Base-by-base conservation (phyloP, 2,113 vertebrate species). In the Gambusia holbrooki region DNA sequence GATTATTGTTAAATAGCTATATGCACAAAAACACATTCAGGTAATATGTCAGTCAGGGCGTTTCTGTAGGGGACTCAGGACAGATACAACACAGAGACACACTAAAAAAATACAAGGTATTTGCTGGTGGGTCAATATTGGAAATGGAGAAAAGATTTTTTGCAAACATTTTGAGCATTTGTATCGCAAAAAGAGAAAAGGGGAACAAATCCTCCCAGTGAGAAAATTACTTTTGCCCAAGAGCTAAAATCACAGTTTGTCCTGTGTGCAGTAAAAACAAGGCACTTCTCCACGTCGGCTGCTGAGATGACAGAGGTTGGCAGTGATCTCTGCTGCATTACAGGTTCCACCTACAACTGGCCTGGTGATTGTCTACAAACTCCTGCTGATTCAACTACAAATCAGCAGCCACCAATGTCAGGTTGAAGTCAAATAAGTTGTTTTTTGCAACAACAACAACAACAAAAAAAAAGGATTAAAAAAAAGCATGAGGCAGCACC, bases 271-370 rank as follows among this genome's bases (percentile, higher is more conserved):
- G 61, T n/a, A 62, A 69, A 54, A 71, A 45, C 68, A 88, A 92
- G 91, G 92, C 91, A 93, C 92, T 85, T 86, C 8, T 32, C 45
- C 0, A 71, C 28, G 40, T 69, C 28, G 68, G 65, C 27, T 80
- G 69, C 42, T 84, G 84, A 90, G 75, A 88, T 76, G 64, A 81
- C 9, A 11, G 40, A 54, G 7, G 37, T 28, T 75, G 80, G 76
- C 66, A 73, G 64, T 69, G 73, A 71, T 74, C 3, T 60, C 0
- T 19, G 66, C 63, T 45, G 32, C 42, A 69, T 71, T 22, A 28
- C 58, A 88, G 63, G 30, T 42, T 19, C 29, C 51, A 69, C 6
- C 28, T 40, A 15, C 0, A 19, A 75, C 27, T 62, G 60, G 25
- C 54, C 70, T 28, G 54, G 42, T 45, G 45, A 65, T 71, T 62